phyloP scores from a whole-genome alignment of 2,797 vertebrate species.

The Furcifer pardalis region DNA sequence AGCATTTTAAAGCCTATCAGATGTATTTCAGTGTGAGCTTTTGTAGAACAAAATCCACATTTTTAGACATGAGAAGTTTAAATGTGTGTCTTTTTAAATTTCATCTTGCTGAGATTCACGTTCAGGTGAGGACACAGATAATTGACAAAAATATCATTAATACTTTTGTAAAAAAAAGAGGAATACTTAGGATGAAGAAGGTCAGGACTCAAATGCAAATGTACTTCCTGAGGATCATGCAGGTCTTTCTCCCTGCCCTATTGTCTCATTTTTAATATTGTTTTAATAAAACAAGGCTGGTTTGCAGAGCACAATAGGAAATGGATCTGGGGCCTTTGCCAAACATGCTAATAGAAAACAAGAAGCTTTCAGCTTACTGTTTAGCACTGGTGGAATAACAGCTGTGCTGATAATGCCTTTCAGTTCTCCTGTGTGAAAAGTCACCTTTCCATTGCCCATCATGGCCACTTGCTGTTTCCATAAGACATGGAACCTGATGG shows the following conservation, averaged over 20 bases:
- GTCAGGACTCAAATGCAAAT: conserved; percentile 25
- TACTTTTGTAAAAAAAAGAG: conserved; percentile 28
- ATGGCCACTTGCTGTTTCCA: neutral
- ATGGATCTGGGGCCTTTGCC: conserved; percentile 9
- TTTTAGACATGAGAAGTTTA: too few relatives aligned
- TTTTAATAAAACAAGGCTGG: conserved; percentile 37
- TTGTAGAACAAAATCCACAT: too few relatives aligned
- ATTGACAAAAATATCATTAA: too few relatives aligned
- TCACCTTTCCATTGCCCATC: conserved; percentile 8
- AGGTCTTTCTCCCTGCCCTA: conserved; percentile 7
- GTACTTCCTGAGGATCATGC: neutral
- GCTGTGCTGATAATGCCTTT: neutral
- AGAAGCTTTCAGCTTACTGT: neutral
- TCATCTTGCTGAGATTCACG: too few relatives aligned
- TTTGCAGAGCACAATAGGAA: conserved; percentile 18
- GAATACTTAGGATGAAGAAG: conserved; percentile 16
- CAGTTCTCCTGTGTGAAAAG: conserved; percentile 3
- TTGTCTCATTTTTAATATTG: conserved; percentile 32
- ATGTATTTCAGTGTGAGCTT: too few relatives aligned
- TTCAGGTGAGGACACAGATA: too few relatives aligned
- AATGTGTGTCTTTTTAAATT: too few relatives aligned
- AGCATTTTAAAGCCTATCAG: too few relatives aligned
- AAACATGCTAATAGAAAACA: neutral
- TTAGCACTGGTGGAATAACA: conserved; percentile 4
- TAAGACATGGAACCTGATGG: conserved; percentile 4